A percentile compares a stretch with the other conserved stretches of the same genome.
Evolutionary conservation across 2,797 vertebrate genomes (phyloP).

Genomic region (Mus minutoides): DNA sequence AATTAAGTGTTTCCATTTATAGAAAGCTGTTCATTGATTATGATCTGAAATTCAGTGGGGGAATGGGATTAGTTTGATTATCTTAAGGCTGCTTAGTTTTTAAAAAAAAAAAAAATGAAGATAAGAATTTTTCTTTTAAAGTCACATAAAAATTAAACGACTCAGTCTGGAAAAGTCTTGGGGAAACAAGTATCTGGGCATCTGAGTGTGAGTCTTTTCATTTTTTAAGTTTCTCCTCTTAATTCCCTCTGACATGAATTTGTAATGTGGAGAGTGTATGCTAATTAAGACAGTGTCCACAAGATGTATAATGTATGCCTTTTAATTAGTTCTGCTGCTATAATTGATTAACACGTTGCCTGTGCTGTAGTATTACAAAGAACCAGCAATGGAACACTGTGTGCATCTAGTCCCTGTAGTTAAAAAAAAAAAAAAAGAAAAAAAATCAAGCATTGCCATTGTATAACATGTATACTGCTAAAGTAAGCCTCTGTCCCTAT

Average conservation of each 20-base stretch:
- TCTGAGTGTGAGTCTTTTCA: conserved; percentile 57
- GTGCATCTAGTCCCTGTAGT: conserved; percentile 70
- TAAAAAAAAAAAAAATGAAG: conserved; percentile 35
- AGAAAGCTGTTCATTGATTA: not conserved
- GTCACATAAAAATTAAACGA: conserved; percentile 6
- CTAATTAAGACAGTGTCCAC: conserved; percentile 82
- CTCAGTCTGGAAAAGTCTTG: conserved; percentile 32
- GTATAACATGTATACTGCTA: conserved; percentile 66
- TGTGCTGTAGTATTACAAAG: conserved; percentile 79
- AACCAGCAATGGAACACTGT: conserved; percentile 78
- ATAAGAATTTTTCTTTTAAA: conserved; percentile 42
- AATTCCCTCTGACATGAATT: conserved; percentile 78
- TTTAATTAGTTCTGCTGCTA: conserved; percentile 84
- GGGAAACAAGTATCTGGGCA: conserved; percentile 34
- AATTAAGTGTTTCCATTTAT: conserved; percentile 47
- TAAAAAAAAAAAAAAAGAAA: conserved; percentile 15
- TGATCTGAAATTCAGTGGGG: not conserved
- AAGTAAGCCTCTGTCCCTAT: conserved; percentile 51
- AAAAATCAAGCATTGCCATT: conserved; percentile 57
- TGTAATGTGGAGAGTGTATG: conserved; percentile 80
- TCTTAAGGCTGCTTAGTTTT: not conserved
- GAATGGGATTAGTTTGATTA: not conserved
- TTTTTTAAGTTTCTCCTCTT: conserved; percentile 76
- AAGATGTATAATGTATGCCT: conserved; percentile 84
- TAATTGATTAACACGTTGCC: conserved; percentile 86